Conservation (phyloP, 2,113 vertebrate species). For the Clarias macrocephalus region DNA sequence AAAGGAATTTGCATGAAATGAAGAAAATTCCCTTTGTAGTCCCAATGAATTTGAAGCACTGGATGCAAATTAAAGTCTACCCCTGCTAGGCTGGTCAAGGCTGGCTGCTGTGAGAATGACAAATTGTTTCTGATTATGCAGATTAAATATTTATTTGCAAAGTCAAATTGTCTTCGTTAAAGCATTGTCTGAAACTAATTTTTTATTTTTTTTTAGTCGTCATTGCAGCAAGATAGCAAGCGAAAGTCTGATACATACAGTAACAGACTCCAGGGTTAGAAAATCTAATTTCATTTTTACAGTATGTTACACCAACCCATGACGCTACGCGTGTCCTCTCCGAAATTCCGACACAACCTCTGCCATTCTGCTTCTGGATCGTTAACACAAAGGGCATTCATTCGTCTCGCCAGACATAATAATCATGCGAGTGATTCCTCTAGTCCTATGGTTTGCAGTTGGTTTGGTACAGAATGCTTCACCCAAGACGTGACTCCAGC, state of each 20-base stretch:
- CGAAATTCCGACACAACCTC: background rate
- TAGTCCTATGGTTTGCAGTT: background rate
- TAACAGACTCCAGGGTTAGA: background rate
- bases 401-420: too few species aligned
- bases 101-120: slow-evolving; percentile 41
- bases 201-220: slow-evolving; percentile 53
- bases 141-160: slow-evolving; percentile 58
- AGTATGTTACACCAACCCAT: background rate
- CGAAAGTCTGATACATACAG: slow-evolving; percentile 7
- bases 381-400: background rate
- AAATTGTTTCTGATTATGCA: slow-evolving; percentile 49
- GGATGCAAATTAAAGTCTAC: slow-evolving; percentile 49
- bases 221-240: slow-evolving; percentile 36
- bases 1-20: slow-evolving; percentile 15
- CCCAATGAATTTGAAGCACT: slow-evolving; percentile 21
- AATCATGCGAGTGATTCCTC: background rate
- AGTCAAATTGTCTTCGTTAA: slow-evolving; percentile 52
- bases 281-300: too few species aligned
- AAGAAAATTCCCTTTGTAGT: slow-evolving; percentile 17
- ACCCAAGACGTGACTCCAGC: background rate
- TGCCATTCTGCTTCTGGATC: background rate
- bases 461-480: background rate
- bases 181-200: slow-evolving; percentile 46
- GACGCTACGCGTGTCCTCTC: background rate
- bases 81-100: slow-evolving; percentile 32